phyloP scores from a whole-genome alignment of 2,797 vertebrate genomes.

The Xiphophorus birchmanni region DNA sequence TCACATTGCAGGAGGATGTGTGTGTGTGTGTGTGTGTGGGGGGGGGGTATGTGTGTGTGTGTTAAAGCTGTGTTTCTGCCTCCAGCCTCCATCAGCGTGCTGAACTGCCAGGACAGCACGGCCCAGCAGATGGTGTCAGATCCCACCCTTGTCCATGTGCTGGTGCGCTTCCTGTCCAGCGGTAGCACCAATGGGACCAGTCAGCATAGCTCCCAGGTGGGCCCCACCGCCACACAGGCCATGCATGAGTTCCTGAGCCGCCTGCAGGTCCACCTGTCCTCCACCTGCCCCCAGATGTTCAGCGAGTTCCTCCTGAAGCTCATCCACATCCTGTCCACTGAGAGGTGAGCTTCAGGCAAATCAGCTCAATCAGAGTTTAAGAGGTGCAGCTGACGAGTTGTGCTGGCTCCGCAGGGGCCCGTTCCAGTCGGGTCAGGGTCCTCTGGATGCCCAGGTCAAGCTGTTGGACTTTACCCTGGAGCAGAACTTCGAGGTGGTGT shows the following conservation, averaged over 20 bases:
- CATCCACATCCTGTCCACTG: conserved; percentile 96
- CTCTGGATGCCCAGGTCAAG: conserved; percentile 97
- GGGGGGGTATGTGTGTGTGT: neutral
- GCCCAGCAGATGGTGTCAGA: conserved; percentile 97
- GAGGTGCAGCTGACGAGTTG: neutral
- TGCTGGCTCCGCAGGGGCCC: conserved; percentile 84
- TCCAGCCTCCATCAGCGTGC: conserved; percentile 82
- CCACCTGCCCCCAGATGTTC: conserved; percentile 96
- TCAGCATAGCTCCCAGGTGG: conserved; percentile 98
- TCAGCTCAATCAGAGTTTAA: neutral
- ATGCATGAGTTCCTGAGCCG: conserved; percentile 98
- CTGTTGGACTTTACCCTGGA: conserved; percentile 96
- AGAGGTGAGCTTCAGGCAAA: conserved; percentile 83
- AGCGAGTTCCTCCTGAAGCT: conserved; percentile 98
- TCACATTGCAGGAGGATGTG: neutral
- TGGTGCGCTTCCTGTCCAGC: conserved; percentile 97
- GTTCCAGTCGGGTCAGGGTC: conserved; percentile 96
- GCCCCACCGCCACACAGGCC: conserved; percentile 97
- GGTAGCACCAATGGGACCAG: conserved; percentile 94
- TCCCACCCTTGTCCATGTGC: conserved; percentile 92
- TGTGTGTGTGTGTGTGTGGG: neutral
- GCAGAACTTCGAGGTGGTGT: conserved; percentile 97
- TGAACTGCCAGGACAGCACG: conserved; percentile 91
- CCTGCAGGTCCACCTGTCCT: conserved; percentile 96
- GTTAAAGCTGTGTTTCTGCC: conserved; percentile 17